phyloP scores from a whole-genome alignment of 2,888 invertebrate species.

The Tipula vernalis region DNA sequence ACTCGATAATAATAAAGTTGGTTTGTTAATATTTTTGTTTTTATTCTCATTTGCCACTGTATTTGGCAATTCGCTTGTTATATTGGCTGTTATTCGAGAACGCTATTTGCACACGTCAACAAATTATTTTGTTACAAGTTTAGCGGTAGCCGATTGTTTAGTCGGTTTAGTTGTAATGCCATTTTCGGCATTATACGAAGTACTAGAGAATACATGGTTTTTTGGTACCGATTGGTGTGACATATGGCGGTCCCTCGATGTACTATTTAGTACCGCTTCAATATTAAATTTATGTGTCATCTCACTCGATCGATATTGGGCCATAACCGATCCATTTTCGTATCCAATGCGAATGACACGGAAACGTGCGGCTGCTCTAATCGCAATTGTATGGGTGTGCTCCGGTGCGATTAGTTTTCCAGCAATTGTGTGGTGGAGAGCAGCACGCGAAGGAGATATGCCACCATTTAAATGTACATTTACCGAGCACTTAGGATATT shows the following conservation, averaged over 20 bases:
- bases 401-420: conserved; percentile 96
- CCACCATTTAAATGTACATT: conserved; percentile 84
- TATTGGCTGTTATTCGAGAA: conserved; percentile 84
- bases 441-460: conserved; percentile 66
- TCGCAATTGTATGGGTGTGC: conserved; percentile 92
- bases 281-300: conserved; percentile 96
- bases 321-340: conserved; percentile 95
- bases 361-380: conserved; percentile 71
- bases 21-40: conserved; percentile 67
- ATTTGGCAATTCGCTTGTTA: conserved; percentile 89
- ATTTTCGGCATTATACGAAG: conserved; percentile 83
- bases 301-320: conserved; percentile 94
- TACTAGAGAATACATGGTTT: conserved; percentile 81
- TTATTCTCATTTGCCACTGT: conserved; percentile 86
- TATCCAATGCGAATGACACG: conserved; percentile 93
- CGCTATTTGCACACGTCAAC: conserved; percentile 92
- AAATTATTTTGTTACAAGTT: conserved; percentile 92
- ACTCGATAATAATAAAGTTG: conserved; percentile 55
- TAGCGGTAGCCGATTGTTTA: conserved; percentile 92
- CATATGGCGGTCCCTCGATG: conserved; percentile 93
- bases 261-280: conserved; percentile 93
- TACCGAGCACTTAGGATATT: conserved; percentile 90
- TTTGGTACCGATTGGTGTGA: conserved; percentile 96
- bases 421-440: conserved; percentile 94
- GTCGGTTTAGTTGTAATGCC: conserved; percentile 98